phyloP scores from a whole-genome alignment of 2,797 vertebrate species.

The Enteromius paludinosus region DNA sequence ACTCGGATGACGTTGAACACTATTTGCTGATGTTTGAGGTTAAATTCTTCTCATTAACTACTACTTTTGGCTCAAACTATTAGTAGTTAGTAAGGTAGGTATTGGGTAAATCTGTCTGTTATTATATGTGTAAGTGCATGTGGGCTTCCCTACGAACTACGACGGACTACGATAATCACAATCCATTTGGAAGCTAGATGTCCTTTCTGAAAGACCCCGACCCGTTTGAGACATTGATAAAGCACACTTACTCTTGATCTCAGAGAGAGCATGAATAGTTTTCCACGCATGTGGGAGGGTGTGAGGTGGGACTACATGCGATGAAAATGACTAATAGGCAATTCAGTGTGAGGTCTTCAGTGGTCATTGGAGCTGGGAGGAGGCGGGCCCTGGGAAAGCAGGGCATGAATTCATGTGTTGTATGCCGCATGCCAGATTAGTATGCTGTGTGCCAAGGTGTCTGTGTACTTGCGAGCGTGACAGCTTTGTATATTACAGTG shows the following conservation, averaged over 20 bases:
- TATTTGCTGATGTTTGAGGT: background rate
- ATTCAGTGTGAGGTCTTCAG: slow-evolving; percentile 33
- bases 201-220: background rate
- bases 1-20: background rate
- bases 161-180: background rate
- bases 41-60: background rate
- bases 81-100: background rate
- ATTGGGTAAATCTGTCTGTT: background rate
- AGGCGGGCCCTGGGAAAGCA: background rate
- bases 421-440: background rate
- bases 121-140: slow-evolving; percentile 16
- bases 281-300: slow-evolving; percentile 6
- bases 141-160: background rate
- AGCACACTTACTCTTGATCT: slow-evolving; percentile 7
- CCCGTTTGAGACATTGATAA: background rate
- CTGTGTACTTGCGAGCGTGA: slow-evolving; percentile 32
- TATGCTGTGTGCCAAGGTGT: slow-evolving; percentile 16
- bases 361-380: slow-evolving; percentile 5
- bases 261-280: background rate
- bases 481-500: slow-evolving; percentile 33
- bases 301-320: slow-evolving; percentile 27
- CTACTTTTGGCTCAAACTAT: background rate
- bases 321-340: slow-evolving; percentile 44
- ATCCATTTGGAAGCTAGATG: background rate
- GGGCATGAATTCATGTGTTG: slow-evolving; percentile 14